Evolutionary conservation across 2,113 vertebrate species (phyloP).

Genomic region (Oreocharis arfaki): DNA sequence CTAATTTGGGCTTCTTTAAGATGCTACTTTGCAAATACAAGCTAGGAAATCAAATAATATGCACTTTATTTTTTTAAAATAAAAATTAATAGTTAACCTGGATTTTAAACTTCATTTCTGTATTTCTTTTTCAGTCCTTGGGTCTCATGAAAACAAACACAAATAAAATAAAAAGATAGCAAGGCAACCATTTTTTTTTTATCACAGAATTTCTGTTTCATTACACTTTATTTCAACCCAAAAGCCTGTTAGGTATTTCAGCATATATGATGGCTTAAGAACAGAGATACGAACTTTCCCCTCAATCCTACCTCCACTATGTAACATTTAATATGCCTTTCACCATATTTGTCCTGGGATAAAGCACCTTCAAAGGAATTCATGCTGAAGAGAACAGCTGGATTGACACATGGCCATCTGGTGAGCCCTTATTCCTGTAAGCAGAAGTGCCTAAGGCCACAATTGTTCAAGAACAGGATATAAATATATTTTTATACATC

Average conservation of each 20-base stretch:
- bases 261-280: neutral
- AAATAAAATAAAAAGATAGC: neutral
- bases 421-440: neutral
- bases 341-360: neutral
- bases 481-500: neutral
- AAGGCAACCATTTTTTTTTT: neutral
- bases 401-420: slow-evolving; percentile 23
- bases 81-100: too few relatives aligned
- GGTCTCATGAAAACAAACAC: neutral
- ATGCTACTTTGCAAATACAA: neutral
- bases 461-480: neutral
- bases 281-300: neutral
- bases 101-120: neutral
- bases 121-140: neutral
- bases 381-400: slow-evolving; percentile 46
- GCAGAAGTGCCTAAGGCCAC: slow-evolving; percentile 12
- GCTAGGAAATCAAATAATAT: neutral
- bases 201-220: neutral
- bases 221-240: neutral
- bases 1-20: neutral
- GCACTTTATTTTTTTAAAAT: too few relatives aligned
- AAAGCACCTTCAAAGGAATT: slow-evolving; percentile 13
- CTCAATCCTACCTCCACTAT: neutral
- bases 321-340: neutral
- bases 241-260: neutral